Evolutionary conservation across 2,797 vertebrate species (phyloP), one percentile per base, ranked within the genome.

Genomic region (Parambassis ranga): DNA sequence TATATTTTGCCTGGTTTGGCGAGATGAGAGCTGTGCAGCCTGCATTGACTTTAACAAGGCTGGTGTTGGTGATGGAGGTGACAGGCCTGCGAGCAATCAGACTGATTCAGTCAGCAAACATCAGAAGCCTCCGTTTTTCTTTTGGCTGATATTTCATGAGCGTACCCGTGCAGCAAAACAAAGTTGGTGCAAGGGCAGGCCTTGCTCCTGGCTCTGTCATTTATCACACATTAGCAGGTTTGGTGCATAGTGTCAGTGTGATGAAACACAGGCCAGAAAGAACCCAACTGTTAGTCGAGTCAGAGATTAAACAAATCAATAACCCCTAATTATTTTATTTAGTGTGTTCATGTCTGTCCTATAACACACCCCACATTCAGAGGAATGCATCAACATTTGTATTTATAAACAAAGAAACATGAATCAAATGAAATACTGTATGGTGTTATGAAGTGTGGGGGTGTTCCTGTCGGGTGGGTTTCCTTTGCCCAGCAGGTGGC

Each of bases 161-260:
- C 65, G 20, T 5, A 18, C 36, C 49, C 53, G 65, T 24, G 43
- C 27, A 53, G 67, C 53, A 19, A 33, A 15, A n/a, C 48, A 36
- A 47, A 64, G 52, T 65, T 61, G 50, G 37, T 65, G 70, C 63
- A 77, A 81, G 72, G 82, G 52, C 71, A 67, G 35, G 6, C 76
- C 58, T 42, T 4, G 71, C 76, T 65, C 22, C 43, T 51, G 65
- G 75, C 75, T 35, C 48, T 78, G 76, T 85, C 65, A 69, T 84
- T 87, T 83, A 79, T 83, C 38, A 63, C 67, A 81, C 67, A 73
- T 82, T 81, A 71, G 41, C 69, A 78, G 68, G 70, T 76, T 67
- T 37, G 47, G n/a, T 33, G 38, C 49, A 59, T 30, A 15, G 38
- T 68, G 60, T 51, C 64, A 63, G 22, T 15, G 28, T 71, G 74